Percentiles rank a stretch among this genome's conserved stretches.
These are phyloP conservation scores for Arctopsyche grandis DNA, from an alignment of 1,140 invertebrate genomes.

Conservation along the genomic window DNA sequence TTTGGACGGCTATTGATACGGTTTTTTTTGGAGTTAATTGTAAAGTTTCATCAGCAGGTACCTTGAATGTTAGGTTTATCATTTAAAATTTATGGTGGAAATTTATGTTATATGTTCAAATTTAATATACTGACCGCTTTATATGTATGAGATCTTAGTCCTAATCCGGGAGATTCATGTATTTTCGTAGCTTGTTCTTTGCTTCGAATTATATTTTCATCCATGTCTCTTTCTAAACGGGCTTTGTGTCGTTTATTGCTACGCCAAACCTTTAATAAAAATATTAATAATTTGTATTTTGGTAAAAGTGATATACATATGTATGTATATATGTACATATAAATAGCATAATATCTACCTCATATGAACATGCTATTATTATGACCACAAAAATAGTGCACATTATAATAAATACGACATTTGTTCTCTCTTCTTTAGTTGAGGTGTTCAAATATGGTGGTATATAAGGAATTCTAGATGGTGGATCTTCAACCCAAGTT, in stretches of 20 bases:
- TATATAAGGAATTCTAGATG: slow-evolving; percentile 77
- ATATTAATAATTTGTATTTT: too few species aligned
- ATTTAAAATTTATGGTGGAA: too few species aligned
- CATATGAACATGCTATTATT: slow-evolving; percentile 71
- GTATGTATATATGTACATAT: neutral
- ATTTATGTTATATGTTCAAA: too few species aligned
- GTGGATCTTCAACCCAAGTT: slow-evolving; percentile 84
- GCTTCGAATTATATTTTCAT: slow-evolving; percentile 73
- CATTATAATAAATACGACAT: slow-evolving; percentile 78
- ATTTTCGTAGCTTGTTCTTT: slow-evolving; percentile 74
- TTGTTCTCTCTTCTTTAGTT: slow-evolving; percentile 79
- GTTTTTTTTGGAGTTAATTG: slow-evolving; percentile 56
- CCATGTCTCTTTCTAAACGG: slow-evolving; percentile 74
- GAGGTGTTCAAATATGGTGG: slow-evolving; percentile 76
- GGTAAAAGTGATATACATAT: neutral
- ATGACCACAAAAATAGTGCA: slow-evolving; percentile 75
- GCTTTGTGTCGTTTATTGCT: slow-evolving; percentile 74
- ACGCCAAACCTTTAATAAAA: slow-evolving; percentile 65
- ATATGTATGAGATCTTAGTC: slow-evolving; percentile 57
- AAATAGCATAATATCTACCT: slow-evolving; percentile 59
- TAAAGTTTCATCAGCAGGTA: slow-evolving; percentile 60
- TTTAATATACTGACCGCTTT: slow-evolving; percentile 57
- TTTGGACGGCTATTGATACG: slow-evolving; percentile 47
- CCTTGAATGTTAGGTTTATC: slow-evolving; percentile 54
- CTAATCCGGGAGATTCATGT: slow-evolving; percentile 65